Evolutionary conservation across 2,113 vertebrate species (phyloP).

Genomic region (Leuciscus idus): DNA sequence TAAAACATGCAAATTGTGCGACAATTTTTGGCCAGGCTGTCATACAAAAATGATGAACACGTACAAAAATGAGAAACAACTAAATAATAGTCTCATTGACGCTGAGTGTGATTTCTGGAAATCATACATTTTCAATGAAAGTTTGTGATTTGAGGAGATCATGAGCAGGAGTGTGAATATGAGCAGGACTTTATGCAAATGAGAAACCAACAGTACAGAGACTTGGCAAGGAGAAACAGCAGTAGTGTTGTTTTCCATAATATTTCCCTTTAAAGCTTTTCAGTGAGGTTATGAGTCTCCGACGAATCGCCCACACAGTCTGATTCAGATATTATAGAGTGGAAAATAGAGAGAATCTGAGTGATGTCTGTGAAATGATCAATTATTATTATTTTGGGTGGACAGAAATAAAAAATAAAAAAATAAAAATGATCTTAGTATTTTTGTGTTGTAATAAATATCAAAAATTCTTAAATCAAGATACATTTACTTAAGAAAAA

Average conservation of each 20-base stretch:
- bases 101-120: not conserved
- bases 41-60: too few relatives aligned
- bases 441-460: too few relatives aligned
- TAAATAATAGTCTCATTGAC: too few relatives aligned
- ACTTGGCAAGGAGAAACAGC: not conserved
- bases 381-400: not conserved
- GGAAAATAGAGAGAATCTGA: not conserved
- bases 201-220: not conserved
- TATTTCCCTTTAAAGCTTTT: not conserved
- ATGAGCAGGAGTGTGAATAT: not conserved
- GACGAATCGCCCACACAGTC: not conserved
- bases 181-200: not conserved
- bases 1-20: too few relatives aligned
- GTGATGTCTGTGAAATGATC: not conserved
- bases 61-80: too few relatives aligned
- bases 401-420: not conserved
- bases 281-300: not conserved
- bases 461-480: too few relatives aligned
- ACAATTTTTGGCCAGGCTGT: too few relatives aligned
- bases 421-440: too few relatives aligned
- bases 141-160: not conserved
- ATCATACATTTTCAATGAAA: not conserved
- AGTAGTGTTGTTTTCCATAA: not conserved
- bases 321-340: not conserved
- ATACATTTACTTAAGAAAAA: too few relatives aligned